phyloP scores from a whole-genome alignment of 2,888 invertebrate species.

The Alcis repandata region DNA sequence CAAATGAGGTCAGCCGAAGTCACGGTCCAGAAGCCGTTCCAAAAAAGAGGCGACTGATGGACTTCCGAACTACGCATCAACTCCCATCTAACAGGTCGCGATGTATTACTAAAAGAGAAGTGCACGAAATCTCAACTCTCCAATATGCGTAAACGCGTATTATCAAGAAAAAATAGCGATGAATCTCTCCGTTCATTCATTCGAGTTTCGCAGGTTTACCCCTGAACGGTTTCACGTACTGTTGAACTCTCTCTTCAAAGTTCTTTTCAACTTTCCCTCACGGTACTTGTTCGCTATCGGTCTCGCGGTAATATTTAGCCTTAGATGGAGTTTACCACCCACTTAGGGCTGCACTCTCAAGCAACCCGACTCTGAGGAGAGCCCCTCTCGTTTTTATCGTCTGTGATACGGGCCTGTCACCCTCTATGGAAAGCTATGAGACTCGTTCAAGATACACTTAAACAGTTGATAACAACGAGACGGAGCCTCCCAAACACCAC shows the following conservation, averaged over 20 bases:
- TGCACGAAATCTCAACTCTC: conserved; percentile 50
- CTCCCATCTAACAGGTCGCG: conserved; percentile 83
- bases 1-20: conserved; percentile 30
- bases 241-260: conserved; percentile 88
- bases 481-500: conserved; percentile 84
- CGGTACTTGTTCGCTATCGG: conserved; percentile 90
- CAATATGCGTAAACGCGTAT: neutral
- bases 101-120: conserved; percentile 81
- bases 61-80: conserved; percentile 67
- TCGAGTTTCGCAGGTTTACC: conserved; percentile 87
- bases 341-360: conserved; percentile 88
- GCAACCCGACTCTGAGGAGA: conserved; percentile 83
- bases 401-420: conserved; percentile 84
- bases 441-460: conserved; percentile 79
- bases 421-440: conserved; percentile 77
- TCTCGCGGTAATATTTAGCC: conserved; percentile 88
- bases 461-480: conserved; percentile 54
- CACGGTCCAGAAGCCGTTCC: conserved; percentile 19
- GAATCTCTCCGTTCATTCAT: conserved; percentile 78
- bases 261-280: conserved; percentile 91
- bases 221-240: conserved; percentile 84
- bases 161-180: conserved; percentile 45
- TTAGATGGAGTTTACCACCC: conserved; percentile 88
- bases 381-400: conserved; percentile 56
- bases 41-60: conserved; percentile 8